Percentiles rank a stretch among this genome's conserved stretches.
Evolutionary conservation across 2,888 invertebrate genomes (phyloP).

Genomic region (Lacanobia wlatinum): DNA sequence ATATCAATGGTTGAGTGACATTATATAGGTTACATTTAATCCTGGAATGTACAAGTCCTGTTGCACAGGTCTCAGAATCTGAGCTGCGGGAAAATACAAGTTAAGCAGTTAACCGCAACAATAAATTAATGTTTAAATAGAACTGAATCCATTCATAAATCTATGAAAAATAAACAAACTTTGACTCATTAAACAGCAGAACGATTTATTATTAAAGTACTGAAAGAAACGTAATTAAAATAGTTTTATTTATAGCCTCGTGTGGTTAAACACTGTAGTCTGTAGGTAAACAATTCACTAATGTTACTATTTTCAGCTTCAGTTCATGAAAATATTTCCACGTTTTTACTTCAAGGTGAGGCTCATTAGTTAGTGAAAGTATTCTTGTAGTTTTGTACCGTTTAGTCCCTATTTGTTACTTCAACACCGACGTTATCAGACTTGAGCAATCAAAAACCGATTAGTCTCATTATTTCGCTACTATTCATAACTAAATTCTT

Average conservation of each 20-base stretch:
- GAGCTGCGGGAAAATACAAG: no score
- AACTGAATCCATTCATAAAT: conserved; percentile 20
- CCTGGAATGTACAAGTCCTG: no score
- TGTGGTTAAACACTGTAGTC: conserved; percentile 16
- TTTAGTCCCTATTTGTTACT: conserved; percentile 1
- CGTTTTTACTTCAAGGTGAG: conserved; percentile 32
- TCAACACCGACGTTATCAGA: conserved; percentile 25
- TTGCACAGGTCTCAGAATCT: no score
- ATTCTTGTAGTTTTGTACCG: conserved; percentile 1
- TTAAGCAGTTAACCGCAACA: no score
- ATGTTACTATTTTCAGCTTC: conserved; percentile 33
- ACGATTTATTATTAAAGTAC: conserved; percentile 38
- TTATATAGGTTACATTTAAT: no score
- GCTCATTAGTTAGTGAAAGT: conserved; percentile 21
- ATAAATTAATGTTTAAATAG: background rate
- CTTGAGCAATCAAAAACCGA: conserved; percentile 30
- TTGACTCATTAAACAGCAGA: conserved; percentile 8
- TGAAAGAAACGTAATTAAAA: conserved; percentile 42
- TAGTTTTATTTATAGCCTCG: conserved; percentile 37
- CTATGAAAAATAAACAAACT: conserved; percentile 7
- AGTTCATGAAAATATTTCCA: conserved; percentile 47
- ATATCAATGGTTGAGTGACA: no score
- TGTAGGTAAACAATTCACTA: conserved; percentile 24
- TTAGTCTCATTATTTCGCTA: conserved; percentile 22
- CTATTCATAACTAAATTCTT: conserved; percentile 33